phyloP scores from a whole-genome alignment of 2,797 vertebrate species.

The Ataeniobius toweri region DNA sequence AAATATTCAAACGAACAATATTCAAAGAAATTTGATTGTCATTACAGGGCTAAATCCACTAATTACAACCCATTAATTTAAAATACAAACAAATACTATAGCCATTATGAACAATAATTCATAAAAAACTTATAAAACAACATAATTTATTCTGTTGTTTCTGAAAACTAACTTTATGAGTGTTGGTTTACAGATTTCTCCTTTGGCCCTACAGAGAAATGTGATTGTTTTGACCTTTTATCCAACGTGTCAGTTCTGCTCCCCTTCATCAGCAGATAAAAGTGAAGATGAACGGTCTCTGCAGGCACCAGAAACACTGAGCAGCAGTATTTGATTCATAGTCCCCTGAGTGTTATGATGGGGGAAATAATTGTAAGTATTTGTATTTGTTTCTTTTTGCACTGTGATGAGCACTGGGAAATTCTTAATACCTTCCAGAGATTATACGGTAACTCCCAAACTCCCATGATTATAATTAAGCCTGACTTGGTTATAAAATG shows the following conservation, averaged over 20 bases:
- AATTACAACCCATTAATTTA: constrained; percentile 4
- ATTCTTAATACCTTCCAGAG: constrained; percentile 82
- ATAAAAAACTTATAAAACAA: neutral
- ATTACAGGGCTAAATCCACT: too few species aligned
- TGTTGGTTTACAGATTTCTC: constrained; percentile 14
- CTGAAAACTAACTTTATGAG: neutral
- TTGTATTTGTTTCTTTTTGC: constrained; percentile 79
- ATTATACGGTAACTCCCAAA: constrained; percentile 83
- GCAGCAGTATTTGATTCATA: constrained; percentile 73
- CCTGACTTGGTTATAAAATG: constrained; percentile 82
- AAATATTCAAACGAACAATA: neutral
- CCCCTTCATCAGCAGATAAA: constrained; percentile 68
- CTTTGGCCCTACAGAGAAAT: constrained; percentile 42
- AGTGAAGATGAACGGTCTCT: constrained; percentile 72
- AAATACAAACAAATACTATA: constrained; percentile 8
- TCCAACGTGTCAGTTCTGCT: constrained; percentile 49
- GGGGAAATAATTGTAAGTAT: constrained; percentile 79
- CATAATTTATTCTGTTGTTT: constrained; percentile 26
- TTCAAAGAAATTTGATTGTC: neutral
- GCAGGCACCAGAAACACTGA: constrained; percentile 68
- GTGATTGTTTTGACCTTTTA: constrained; percentile 68
- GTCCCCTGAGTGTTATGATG: constrained; percentile 76
- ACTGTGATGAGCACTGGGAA: constrained; percentile 77
- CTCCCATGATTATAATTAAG: constrained; percentile 83
- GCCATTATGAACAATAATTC: neutral